Base-by-base conservation (phyloP, 2,113 vertebrate species). In the Odontophorus gujanensis region DNA sequence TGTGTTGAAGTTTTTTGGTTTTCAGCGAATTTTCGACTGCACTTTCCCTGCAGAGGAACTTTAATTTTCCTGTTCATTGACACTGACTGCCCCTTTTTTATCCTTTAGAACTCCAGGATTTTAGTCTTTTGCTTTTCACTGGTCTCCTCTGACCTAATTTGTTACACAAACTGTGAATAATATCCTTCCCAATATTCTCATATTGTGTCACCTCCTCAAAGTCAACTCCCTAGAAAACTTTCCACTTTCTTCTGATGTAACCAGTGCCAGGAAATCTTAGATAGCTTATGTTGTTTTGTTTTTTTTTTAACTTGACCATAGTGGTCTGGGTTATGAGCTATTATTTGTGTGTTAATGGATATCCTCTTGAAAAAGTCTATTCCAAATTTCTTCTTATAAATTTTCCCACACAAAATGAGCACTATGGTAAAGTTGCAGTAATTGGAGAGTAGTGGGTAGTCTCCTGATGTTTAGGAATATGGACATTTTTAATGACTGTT, bases 101-200 rank as follows among this genome's bases (percentile, higher is more conserved):
- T 79, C 32, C 42, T 72, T 85, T 5, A 80, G 32, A 73, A 62
- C 34, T 74, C 25, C 28, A 80, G 45, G 58, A 77, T 80, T 55
- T 91, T 40, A 91, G 21, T 92, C 36, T 92, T 36, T 81, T 92
- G 81, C 47, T 86, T 95, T 93, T 93, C 81, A 86, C 47, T 88
- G 48, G 62, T 88, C 67, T 92, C 74, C 6, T 53, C 89, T 96
- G 94, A 79, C 51, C 89, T 94, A 85, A 91, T 93, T 93, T 94
- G 80, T 93, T 91, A 85, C 67, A 85, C 58, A 85, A 38, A 55
- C 71, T 73, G 78, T 87, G 90, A 88, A 84, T 91, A 79, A 58
- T 65, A 86, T 69, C 48, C 55, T 89, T 94, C 50, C 81, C 53
- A 59, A 5, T 80, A 73, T 84, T 89, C 75, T 93, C 25, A 43